Percentiles rank a stretch among this genome's conserved stretches.
Conservation (phyloP, 30 jellyfish, hydroid and myxozoan genomes). For the Aurelia sp. region DNA sequence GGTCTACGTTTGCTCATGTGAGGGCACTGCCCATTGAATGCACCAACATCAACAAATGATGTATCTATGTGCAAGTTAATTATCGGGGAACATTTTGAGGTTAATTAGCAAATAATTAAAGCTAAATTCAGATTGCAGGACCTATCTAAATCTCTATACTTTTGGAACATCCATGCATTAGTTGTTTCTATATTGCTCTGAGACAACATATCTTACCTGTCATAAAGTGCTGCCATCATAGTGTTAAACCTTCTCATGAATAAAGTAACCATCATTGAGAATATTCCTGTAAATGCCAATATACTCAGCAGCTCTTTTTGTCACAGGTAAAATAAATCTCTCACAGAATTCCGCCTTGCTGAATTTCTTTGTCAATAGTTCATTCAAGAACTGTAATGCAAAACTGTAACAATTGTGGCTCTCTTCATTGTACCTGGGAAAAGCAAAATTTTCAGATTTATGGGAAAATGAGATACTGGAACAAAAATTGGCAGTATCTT, state of each 20-base stretch:
- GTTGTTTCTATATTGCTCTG: too few species aligned
- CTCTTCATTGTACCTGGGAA: conserved; percentile 41
- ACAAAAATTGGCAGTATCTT: neutral
- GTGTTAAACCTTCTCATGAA: neutral
- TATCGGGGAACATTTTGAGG: too few species aligned
- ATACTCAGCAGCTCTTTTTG: conserved; percentile 45
- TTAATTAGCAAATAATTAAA: too few species aligned
- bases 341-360: conserved; percentile 48
- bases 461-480: neutral
- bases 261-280: conserved; percentile 4
- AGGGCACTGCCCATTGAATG: too few species aligned
- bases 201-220: too few species aligned
- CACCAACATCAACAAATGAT: too few species aligned
- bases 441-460: neutral
- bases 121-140: too few species aligned
- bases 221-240: too few species aligned
- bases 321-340: conserved; percentile 36
- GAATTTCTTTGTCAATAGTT: neutral
- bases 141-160: too few species aligned
- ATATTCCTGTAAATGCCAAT: conserved; percentile 35
- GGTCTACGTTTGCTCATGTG: too few species aligned
- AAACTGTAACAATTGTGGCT: conserved; percentile 49
- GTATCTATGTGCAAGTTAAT: too few species aligned
- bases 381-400: conserved; percentile 44
- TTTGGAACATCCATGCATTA: too few species aligned